Evolutionary conservation across 2,888 invertebrate genomes (phyloP).

Genomic region (Drosophila recens): DNA sequence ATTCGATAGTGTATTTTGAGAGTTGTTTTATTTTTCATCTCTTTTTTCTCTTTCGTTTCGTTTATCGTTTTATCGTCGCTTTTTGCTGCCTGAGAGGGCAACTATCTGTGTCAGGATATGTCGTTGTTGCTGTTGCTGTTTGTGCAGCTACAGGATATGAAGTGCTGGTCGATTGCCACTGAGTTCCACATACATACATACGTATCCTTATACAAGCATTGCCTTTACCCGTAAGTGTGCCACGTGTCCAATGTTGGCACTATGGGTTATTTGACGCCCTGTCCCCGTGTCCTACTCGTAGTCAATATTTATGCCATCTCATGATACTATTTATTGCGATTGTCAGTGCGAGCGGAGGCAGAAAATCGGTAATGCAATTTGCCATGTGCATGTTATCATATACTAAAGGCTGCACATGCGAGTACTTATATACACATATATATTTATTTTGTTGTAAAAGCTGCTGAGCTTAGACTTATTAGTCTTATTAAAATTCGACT

Average conservation of each 20-base stretch:
- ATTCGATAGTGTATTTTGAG: slow-evolving; percentile 64
- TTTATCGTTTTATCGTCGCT: slow-evolving; percentile 5
- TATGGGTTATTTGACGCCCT: background rate
- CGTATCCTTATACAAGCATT: slow-evolving; percentile 10
- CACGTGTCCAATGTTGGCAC: slow-evolving; percentile 53
- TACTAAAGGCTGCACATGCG: background rate
- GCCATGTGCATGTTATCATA: slow-evolving; percentile 18
- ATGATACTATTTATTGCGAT: slow-evolving; percentile 31
- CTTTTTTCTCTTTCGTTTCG: slow-evolving; percentile 1
- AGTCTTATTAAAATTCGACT: no score
- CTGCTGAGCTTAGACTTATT: background rate
- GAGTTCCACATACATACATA: slow-evolving; percentile 28
- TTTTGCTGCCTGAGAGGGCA: slow-evolving; percentile 30
- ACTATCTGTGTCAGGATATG: slow-evolving; percentile 59
- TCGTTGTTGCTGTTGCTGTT: slow-evolving; percentile 50
- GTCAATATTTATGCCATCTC: slow-evolving; percentile 34
- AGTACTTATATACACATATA: background rate
- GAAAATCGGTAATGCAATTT: slow-evolving; percentile 18
- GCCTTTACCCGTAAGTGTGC: slow-evolving; percentile 47
- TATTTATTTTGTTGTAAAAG: background rate
- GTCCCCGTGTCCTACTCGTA: slow-evolving; percentile 11
- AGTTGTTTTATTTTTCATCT: slow-evolving; percentile 16
- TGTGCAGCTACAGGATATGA: slow-evolving; percentile 73
- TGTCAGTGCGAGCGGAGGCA: slow-evolving; percentile 12
- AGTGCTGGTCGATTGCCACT: slow-evolving; percentile 64